Base-by-base conservation (phyloP, 2,113 vertebrate species). In the Spermophilus dauricus region DNA sequence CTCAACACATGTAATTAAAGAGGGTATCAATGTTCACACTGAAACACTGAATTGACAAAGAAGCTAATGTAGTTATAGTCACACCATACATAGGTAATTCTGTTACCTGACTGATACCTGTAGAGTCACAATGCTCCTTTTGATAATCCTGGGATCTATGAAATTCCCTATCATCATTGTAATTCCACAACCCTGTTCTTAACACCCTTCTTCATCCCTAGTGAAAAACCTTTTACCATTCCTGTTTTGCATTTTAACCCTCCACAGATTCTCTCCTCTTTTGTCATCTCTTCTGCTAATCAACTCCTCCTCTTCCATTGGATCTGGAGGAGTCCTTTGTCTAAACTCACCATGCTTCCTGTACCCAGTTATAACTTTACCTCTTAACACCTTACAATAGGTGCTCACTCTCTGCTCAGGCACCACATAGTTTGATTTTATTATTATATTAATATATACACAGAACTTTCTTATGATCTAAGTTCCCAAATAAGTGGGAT, bases 221-320 rank as follows among this genome's bases (percentile, higher is more conserved):
- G 7, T 58, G 78, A 83, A 93, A 89, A 86, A 24, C 9, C 3
- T 58, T 53, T 30, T 67, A 28, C 18, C 0, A 18, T 32, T 58
- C 90, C 37, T 88, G 6, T 53, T 89, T 91, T 89, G 45, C 58
- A 32, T 70, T 94, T 92, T 89, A 76, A 53, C 20, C n/a, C 80
- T 69, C 26, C 18, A 2, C 1, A 28, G n/a, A 51, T 39, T 81
- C 26, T 85, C 26, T 95, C 20, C 20, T 67, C 65, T 37, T 89
- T 65, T 91, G 37, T 78, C 34, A 32, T 39, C 39, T 80, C 34
- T 94, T 37, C n/a, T 9, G 8, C 63, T 48, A 63, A 8, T 82
- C n/a, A 81, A 67, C 34, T 63, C 39, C 16, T 84, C 39, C 30
- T 56, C n/a, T 16, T 81, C 39, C n/a, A 4, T 13, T 75, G 30